Percentiles rank a stretch among this genome's conserved stretches.
These are phyloP conservation scores for Drosophila triauraria DNA, from an alignment of 1,140 invertebrate genomes.

Conservation along the genomic window DNA sequence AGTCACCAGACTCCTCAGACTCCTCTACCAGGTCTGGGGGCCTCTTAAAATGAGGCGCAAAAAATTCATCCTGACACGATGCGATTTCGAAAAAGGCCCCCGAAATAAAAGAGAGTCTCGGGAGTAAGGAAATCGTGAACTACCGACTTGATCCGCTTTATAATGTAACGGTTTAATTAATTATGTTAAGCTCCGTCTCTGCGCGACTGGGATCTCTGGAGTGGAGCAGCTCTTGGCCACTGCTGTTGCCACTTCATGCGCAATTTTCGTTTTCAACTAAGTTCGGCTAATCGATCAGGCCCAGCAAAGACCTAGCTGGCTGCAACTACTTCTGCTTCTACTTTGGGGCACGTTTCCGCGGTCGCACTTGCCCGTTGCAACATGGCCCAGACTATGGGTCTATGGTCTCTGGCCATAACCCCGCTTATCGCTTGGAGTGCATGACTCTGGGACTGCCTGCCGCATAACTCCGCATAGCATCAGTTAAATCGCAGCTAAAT, in stretches of 20 bases:
- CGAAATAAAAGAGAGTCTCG: slow-evolving; percentile 49
- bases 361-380: slow-evolving; percentile 61
- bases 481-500: slow-evolving; percentile 79
- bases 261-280: slow-evolving; percentile 78
- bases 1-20: slow-evolving; percentile 16
- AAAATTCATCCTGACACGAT: slow-evolving; percentile 84
- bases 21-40: slow-evolving; percentile 2
- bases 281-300: slow-evolving; percentile 77
- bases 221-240: slow-evolving; percentile 8
- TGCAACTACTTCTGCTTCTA: slow-evolving; percentile 37
- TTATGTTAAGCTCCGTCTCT: slow-evolving; percentile 72
- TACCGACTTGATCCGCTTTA: slow-evolving; percentile 80
- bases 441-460: slow-evolving; percentile 24
- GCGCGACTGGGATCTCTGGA: slow-evolving; percentile 22
- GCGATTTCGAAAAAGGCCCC: slow-evolving; percentile 58
- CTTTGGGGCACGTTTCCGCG: slow-evolving; percentile 42
- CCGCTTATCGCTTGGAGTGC: slow-evolving; percentile 68
- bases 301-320: slow-evolving; percentile 29
- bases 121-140: slow-evolving; percentile 76
- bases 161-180: slow-evolving; percentile 85
- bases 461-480: slow-evolving; percentile 78
- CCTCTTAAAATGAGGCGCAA: slow-evolving; percentile 75
- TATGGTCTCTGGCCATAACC: slow-evolving; percentile 54
- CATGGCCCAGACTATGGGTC: slow-evolving; percentile 17
- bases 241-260: slow-evolving; percentile 79